A percentile compares a stretch with the other conserved stretches of the same genome.
Conservation (phyloP, 2,888 invertebrate genomes). For the Eledone cirrhosa region DNA sequence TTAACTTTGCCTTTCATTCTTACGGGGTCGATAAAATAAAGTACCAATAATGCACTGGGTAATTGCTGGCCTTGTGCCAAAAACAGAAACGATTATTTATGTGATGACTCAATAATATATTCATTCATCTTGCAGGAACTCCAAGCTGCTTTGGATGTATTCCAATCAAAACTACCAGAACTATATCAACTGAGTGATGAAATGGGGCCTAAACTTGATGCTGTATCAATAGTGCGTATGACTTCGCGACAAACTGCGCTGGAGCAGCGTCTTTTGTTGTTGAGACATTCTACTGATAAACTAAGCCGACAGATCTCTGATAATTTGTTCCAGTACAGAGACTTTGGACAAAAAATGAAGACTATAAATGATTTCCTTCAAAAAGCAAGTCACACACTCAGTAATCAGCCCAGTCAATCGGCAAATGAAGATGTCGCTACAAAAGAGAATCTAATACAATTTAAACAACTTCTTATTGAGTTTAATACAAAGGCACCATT, state of each 20-base stretch:
- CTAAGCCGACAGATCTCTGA: conserved; percentile 49
- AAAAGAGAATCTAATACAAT: conserved; percentile 50
- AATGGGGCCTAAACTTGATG: conserved; percentile 57
- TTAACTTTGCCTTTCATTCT: too few species aligned
- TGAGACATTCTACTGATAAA: conserved; percentile 53
- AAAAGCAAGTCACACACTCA: conserved; percentile 47
- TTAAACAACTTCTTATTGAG: conserved; percentile 43
- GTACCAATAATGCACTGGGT: too few species aligned
- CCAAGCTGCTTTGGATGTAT: conserved; percentile 53
- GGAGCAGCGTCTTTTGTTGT: conserved; percentile 52
- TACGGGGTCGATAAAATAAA: too few species aligned
- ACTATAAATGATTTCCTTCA: conserved; percentile 52
- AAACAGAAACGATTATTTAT: too few species aligned
- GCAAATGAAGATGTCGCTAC: conserved; percentile 48
- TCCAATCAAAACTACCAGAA: conserved; percentile 48
- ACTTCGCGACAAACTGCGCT: conserved; percentile 56
- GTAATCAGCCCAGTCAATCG: conserved; percentile 50
- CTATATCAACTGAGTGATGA: conserved; percentile 69
- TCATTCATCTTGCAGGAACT: conserved; percentile 51
- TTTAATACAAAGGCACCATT: conserved; percentile 43
- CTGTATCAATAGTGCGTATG: conserved; percentile 53
- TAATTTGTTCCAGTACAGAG: conserved; percentile 48
- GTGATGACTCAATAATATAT: too few species aligned
- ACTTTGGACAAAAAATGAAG: conserved; percentile 53
- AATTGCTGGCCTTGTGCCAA: too few species aligned